A percentile compares a stretch with the other conserved stretches of the same genome.
Conservation (phyloP, 2,113 vertebrate species). For the Misgurnus mizolepis region DNA sequence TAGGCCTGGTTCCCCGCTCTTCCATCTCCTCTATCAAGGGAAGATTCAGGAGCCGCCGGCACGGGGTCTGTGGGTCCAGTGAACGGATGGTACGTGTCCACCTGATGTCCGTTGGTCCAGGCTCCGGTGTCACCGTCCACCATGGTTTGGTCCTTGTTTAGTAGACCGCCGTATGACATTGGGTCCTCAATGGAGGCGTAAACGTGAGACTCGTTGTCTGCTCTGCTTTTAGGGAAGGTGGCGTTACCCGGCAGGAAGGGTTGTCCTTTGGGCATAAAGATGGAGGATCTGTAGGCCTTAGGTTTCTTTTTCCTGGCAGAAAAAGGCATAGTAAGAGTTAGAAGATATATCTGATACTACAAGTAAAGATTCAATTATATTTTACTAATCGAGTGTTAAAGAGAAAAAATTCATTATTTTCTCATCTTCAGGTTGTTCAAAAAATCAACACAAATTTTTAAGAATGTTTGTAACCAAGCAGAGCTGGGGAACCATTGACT, state of each 20-base stretch:
- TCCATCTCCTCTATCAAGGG: constrained; percentile 43
- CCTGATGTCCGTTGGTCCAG: constrained; percentile 72
- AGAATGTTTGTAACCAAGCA: no score
- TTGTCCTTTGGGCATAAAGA: constrained; percentile 80
- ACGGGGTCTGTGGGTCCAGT: constrained; percentile 65
- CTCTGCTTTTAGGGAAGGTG: constrained; percentile 74
- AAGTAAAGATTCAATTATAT: no score
- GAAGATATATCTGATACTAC: no score
- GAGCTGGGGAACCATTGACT: no score
- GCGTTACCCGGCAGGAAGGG: constrained; percentile 74
- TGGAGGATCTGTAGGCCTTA: constrained; percentile 67
- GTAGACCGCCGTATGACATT: constrained; percentile 82
- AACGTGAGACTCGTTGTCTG: constrained; percentile 83
- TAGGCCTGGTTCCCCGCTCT: constrained; percentile 70
- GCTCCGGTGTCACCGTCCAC: constrained; percentile 64
- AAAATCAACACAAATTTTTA: no score
- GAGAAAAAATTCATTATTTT: no score
- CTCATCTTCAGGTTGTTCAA: no score
- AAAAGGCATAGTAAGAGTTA: background rate
- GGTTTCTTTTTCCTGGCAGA: constrained; percentile 74
- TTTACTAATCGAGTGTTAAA: no score
- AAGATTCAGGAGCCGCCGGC: constrained; percentile 55
- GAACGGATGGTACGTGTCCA: constrained; percentile 77
- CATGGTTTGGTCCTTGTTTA: constrained; percentile 64
- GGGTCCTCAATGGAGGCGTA: constrained; percentile 88